phyloP scores from a whole-genome alignment of 1,140 invertebrate genomes.

The Saccostrea cuccullata region DNA sequence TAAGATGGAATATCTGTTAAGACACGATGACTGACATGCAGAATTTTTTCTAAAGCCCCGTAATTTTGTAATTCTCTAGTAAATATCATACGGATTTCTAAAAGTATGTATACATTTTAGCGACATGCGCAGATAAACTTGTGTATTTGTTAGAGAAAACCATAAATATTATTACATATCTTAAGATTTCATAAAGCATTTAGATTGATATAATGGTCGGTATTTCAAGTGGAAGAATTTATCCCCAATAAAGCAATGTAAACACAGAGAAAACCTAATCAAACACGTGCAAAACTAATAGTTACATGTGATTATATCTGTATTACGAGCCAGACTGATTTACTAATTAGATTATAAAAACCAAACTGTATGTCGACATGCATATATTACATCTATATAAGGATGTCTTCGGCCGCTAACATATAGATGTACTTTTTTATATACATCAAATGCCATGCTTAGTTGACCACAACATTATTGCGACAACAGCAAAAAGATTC shows the following conservation, averaged over 20 bases:
- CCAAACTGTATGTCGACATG: neutral
- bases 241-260: neutral
- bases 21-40: no score
- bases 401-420: neutral
- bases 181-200: no score
- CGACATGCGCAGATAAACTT: no score
- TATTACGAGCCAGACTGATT: neutral
- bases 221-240: neutral
- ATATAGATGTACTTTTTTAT: neutral
- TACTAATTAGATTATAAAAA: neutral
- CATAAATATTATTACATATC: no score
- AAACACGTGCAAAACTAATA: neutral
- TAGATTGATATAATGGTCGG: no score
- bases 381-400: neutral
- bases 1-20: no score
- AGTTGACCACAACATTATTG: conserved; percentile 4
- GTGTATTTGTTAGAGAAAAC: no score
- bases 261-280: neutral
- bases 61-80: no score
- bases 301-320: neutral
- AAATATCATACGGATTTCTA: no score
- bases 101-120: no score
- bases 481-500: neutral
- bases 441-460: neutral
- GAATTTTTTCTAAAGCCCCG: no score